Conservation (phyloP, 2,888 invertebrate species). For the Pyrrhosoma nymphula region DNA sequence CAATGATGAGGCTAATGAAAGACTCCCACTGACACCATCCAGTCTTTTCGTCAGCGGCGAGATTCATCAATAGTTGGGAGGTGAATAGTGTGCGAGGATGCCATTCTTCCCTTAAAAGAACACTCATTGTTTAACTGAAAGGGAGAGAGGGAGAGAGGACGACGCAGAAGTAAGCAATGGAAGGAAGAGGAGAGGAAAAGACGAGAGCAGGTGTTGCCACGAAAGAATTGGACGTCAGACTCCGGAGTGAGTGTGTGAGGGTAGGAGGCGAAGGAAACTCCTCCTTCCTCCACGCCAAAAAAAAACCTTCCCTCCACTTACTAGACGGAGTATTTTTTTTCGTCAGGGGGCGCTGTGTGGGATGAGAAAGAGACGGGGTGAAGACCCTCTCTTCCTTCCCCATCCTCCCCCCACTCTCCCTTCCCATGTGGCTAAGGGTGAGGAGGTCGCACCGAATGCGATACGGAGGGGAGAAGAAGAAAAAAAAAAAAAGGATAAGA, state of each 20-base stretch:
- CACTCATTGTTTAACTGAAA: neutral
- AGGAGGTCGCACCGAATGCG: neutral
- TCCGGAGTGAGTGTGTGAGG: neutral
- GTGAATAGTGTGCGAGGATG: too few species aligned
- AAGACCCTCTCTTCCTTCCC: neutral
- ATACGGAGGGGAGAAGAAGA: neutral
- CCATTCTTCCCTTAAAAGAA: neutral
- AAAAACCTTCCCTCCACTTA: neutral
- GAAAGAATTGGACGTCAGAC: constrained; percentile 23
- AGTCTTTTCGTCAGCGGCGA: neutral
- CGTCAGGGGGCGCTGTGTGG: neutral
- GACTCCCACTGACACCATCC: neutral
- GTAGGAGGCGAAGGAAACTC: neutral
- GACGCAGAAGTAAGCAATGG: neutral
- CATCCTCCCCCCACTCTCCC: neutral
- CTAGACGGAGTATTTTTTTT: neutral
- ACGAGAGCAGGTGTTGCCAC: constrained; percentile 23
- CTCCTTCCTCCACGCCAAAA: neutral
- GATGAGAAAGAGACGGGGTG: neutral
- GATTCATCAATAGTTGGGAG: too few species aligned
- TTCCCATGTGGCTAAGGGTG: neutral
- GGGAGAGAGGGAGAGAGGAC: neutral
- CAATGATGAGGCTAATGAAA: neutral
- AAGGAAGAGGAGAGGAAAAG: neutral
- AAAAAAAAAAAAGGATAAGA: neutral